Percentiles rank a stretch among this genome's conserved stretches.
Conservation (phyloP, 2,888 invertebrate species). For the Drosophila nr. medialis region DNA sequence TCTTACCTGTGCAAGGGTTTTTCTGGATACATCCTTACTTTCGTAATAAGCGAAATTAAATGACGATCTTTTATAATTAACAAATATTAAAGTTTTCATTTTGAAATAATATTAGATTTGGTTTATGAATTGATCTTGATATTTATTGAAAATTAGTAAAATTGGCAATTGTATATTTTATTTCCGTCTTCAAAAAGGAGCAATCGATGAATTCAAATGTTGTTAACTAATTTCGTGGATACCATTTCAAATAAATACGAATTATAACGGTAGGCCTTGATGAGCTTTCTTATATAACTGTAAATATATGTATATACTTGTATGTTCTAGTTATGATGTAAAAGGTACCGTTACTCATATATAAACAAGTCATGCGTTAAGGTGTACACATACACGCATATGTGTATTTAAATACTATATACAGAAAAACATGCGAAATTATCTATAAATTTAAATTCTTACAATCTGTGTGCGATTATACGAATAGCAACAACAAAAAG, state of each 20-base stretch:
- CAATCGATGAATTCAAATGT: background rate
- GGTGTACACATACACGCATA: constrained; percentile 25
- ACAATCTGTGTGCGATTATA: constrained; percentile 80
- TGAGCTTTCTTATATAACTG: background rate
- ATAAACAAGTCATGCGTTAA: constrained; percentile 77
- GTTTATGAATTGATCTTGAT: background rate
- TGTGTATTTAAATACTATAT: constrained; percentile 27
- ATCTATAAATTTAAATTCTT: constrained; percentile 81
- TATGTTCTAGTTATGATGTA: constrained; percentile 24
- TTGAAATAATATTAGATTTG: background rate
- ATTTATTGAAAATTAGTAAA: background rate
- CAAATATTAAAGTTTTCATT: background rate
- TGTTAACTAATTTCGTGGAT: background rate
- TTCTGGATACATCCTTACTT: background rate
- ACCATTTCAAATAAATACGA: background rate
- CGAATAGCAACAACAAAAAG: constrained; percentile 36
- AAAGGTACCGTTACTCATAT: constrained; percentile 37
- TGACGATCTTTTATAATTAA: background rate
- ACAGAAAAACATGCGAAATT: constrained; percentile 74
- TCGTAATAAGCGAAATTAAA: background rate
- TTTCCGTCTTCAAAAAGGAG: background rate
- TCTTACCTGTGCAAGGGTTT: constrained; percentile 9
- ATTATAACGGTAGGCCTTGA: background rate
- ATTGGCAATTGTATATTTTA: background rate
- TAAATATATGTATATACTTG: background rate